A percentile compares a stretch with the other conserved stretches of the same genome.
phyloP scores from a whole-genome alignment of 1,140 invertebrate species.

The Tribolium madens region DNA sequence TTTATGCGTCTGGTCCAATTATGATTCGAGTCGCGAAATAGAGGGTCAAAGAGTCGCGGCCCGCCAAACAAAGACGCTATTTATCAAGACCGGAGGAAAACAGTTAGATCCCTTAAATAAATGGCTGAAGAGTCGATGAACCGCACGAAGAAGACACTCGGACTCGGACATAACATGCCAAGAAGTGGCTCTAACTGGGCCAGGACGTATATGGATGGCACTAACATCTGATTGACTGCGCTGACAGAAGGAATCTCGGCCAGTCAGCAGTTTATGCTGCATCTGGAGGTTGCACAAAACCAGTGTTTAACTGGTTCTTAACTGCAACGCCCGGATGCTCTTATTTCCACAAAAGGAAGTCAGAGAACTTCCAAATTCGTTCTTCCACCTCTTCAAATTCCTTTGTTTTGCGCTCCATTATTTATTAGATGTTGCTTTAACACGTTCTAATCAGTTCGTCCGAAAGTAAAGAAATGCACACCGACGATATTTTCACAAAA shows the following conservation, averaged over 20 bases:
- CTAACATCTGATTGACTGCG: conserved; percentile 17
- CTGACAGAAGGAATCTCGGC: conserved; percentile 35
- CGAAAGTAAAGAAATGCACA: conserved; percentile 4
- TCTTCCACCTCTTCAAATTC: conserved; percentile 34
- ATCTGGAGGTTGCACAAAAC: conserved; percentile 34
- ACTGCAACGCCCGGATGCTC: conserved; percentile 19
- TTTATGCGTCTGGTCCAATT: conserved; percentile 44
- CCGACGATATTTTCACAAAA: background rate
- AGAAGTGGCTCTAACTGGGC: conserved; percentile 6
- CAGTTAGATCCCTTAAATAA: conserved; percentile 35
- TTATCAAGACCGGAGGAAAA: conserved; percentile 40
- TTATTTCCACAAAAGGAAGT: conserved; percentile 32
- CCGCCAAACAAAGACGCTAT: conserved; percentile 40
- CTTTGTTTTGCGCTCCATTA: conserved; percentile 20
- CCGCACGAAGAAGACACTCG: conserved; percentile 11
- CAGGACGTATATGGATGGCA: conserved; percentile 23
- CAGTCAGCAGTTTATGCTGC: conserved; percentile 14
- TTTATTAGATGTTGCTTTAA: conserved; percentile 1
- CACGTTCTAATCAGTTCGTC: conserved; percentile 1
- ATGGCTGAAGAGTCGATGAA: conserved; percentile 37
- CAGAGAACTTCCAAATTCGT: conserved; percentile 13
- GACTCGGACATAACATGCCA: background rate
- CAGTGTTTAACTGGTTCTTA: conserved; percentile 16
- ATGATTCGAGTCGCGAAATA: conserved; percentile 38
- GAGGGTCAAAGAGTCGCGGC: conserved; percentile 37